Evolutionary conservation across 2,888 invertebrate genomes (phyloP), one percentile per base, ranked within the genome.

Genomic region (Tridacna gigas): DNA sequence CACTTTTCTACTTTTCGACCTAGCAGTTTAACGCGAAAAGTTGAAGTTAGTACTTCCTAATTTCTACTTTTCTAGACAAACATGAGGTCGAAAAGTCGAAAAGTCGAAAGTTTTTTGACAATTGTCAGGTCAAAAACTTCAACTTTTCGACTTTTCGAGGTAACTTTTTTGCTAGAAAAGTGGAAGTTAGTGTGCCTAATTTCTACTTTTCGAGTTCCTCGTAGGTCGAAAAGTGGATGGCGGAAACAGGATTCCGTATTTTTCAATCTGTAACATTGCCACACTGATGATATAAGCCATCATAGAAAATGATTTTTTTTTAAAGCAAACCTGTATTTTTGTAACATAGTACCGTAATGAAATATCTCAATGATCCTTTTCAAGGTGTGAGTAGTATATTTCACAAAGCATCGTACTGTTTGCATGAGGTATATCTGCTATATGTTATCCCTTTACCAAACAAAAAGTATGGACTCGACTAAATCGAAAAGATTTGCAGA

Each of bases 1-100:
- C 56, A 56, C 56, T 56, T 56, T 56, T 56, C 56, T 56, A 56
- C 56, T 20, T 56, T 56, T 56, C 56, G 56, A 56, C 56, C n/a
- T n/a, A n/a, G n/a, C 18, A 56, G 2, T 56, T 56, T 56, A n/a
- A 56, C 2, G 56, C 56, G n/a, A 56, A n/a, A 56, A 56, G n/a
- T 56, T 2, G 56, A 1, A 56, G n/a, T 56, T 56, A 56, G 18
- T 56, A 9, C 18, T 20, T 56, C 56, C 56, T 56, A 56, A 56
- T 56, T 56, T 56, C 56, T n/a, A 56, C 56, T 56, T 56, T 56
- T 56, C 56, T 20, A 56, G 56, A 20, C 20, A 20, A 56, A 56
- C 56, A 9, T 20, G 56, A 56, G 56, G 56, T 56, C 56, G 18
- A 56, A 56, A 56, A 56, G 56, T 56, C 4, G n/a, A 56, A 56